A percentile compares a stretch with the other conserved stretches of the same genome.
Evolutionary conservation across 2,113 vertebrate genomes (phyloP).

Genomic region (Brachypteracias leptosomus): DNA sequence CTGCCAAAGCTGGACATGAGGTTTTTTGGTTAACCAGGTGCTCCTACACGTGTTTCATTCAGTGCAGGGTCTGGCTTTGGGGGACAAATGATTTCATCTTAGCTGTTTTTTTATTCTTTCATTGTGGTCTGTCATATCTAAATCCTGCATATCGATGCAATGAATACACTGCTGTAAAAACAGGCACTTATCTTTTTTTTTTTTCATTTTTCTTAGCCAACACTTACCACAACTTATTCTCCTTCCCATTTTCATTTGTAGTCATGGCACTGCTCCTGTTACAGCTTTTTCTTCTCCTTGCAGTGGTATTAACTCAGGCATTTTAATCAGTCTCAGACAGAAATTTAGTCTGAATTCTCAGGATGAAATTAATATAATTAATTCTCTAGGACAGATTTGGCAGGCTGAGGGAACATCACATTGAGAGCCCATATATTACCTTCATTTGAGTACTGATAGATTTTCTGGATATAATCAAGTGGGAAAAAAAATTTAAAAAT

Average conservation of each 20-base stretch:
- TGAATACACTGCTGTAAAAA: background rate
- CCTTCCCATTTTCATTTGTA: slow-evolving; percentile 14
- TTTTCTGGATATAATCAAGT: background rate
- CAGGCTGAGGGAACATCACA: background rate
- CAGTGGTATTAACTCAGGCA: slow-evolving; percentile 15
- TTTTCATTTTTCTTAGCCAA: background rate
- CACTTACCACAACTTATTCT: background rate
- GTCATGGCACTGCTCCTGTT: background rate
- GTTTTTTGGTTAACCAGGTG: background rate
- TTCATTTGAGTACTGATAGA: background rate
- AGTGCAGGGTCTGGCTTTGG: background rate
- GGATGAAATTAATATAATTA: slow-evolving; percentile 40
- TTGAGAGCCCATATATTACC: background rate
- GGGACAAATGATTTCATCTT: background rate
- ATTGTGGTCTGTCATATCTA: background rate
- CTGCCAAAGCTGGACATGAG: background rate
- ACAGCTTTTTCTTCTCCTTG: slow-evolving; percentile 12
- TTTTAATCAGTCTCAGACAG: slow-evolving; percentile 50
- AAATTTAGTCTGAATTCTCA: slow-evolving; percentile 26
- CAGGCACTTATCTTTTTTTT: background rate
- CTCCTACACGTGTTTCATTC: background rate
- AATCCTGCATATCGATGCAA: background rate
- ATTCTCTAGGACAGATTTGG: slow-evolving; percentile 5
- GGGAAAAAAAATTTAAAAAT: background rate
- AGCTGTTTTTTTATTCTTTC: background rate